Percentiles rank a stretch among this genome's conserved stretches.
These are phyloP conservation scores for Antechinus flavipes DNA, from an alignment of 2,113 vertebrate genomes.

Conservation along the genomic window DNA sequence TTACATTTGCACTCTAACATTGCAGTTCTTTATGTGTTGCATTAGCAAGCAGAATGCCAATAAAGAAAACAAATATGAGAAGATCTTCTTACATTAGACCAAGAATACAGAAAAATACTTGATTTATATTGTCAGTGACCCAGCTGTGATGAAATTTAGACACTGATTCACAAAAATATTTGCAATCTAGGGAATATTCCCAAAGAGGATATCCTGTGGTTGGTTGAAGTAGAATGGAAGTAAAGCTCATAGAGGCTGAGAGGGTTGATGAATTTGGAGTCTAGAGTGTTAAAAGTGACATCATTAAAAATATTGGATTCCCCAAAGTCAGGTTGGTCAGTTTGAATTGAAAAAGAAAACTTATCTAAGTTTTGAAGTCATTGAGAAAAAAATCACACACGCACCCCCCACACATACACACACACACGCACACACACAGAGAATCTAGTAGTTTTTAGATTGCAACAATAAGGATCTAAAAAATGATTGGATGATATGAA, in stretches of 20 bases:
- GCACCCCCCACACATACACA: no score
- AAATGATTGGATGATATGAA: neutral
- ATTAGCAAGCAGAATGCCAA: neutral
- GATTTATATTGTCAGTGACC: neutral
- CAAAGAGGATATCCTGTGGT: neutral
- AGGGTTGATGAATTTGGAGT: neutral
- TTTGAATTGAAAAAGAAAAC: no score
- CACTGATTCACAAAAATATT: neutral
- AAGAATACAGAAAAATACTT: neutral
- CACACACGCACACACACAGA: no score
- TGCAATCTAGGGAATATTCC: neutral
- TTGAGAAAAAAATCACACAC: no score
- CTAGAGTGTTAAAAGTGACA: neutral
- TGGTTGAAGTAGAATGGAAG: no score
- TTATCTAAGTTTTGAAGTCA: no score
- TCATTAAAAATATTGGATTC: no score
- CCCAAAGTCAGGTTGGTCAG: no score
- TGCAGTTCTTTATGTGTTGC: neutral
- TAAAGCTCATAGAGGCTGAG: no score
- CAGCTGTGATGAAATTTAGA: neutral
- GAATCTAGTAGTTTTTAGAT: neutral
- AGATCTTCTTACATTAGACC: neutral
- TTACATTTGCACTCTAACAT: neutral
- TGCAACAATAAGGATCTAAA: neutral
- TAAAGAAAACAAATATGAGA: neutral